Percentiles rank a stretch among this genome's conserved stretches.
Evolutionary conservation across 2,797 vertebrate species (phyloP).

Genomic region (Siniperca undulata): DNA sequence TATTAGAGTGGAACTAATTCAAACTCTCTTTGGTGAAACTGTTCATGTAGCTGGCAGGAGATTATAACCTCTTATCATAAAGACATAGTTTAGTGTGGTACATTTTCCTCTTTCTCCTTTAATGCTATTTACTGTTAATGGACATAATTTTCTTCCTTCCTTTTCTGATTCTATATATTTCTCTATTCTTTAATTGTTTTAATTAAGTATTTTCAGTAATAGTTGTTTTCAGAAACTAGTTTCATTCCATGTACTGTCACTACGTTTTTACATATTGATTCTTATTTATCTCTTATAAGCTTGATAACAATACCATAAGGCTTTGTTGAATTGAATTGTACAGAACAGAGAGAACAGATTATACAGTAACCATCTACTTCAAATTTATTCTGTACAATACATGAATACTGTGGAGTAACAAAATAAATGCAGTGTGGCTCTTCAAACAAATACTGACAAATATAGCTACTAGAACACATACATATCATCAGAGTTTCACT

Average conservation of each 20-base stretch:
- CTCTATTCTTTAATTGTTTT: background rate
- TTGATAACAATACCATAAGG: background rate
- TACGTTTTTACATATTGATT: background rate
- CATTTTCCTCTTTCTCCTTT: background rate
- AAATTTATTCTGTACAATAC: background rate
- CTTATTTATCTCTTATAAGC: background rate
- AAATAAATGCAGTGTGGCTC: slow-evolving; percentile 4
- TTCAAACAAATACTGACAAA: slow-evolving; percentile 22
- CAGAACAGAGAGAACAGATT: background rate
- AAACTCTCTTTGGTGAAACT: background rate
- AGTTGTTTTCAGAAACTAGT: background rate
- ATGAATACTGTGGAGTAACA: background rate
- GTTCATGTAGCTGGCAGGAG: background rate
- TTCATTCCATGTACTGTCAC: background rate
- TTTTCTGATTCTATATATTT: background rate
- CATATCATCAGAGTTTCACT: slow-evolving; percentile 9
- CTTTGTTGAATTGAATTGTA: background rate
- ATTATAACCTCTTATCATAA: background rate
- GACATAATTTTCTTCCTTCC: background rate
- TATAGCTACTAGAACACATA: background rate
- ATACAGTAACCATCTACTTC: background rate
- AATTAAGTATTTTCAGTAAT: background rate
- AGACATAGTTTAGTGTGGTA: background rate
- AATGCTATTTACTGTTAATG: background rate
- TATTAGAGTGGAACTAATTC: background rate